A percentile compares a stretch with the other conserved stretches of the same genome.
phyloP scores from a whole-genome alignment of 2,113 vertebrate genomes.

The Phyllostomus discolor region DNA sequence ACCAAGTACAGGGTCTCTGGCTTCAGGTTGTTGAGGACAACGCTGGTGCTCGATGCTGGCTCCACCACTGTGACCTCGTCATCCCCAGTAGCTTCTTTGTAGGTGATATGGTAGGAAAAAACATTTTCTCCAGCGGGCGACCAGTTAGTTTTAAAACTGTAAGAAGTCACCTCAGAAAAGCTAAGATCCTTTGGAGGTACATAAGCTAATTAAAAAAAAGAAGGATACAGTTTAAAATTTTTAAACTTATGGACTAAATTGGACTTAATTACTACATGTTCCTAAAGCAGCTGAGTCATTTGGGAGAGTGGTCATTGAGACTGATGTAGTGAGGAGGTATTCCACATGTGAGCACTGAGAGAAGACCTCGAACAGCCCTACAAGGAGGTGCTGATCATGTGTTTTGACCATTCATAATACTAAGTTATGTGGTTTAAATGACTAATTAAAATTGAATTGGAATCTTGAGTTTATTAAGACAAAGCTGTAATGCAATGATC shows the following conservation, averaged over 20 bases:
- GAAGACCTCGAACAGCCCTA: not conserved
- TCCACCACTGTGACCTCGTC: slow-evolving; percentile 88
- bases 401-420: not conserved
- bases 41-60: slow-evolving; percentile 83
- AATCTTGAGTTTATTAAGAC: not conserved
- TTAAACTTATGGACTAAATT: not conserved
- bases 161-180: slow-evolving; percentile 89
- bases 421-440: not conserved
- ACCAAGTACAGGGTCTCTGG: slow-evolving; percentile 92
- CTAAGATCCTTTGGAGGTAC: slow-evolving; percentile 84
- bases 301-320: not conserved
- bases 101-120: slow-evolving; percentile 88
- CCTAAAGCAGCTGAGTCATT: not conserved
- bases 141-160: slow-evolving; percentile 91
- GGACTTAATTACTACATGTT: not conserved
- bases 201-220: slow-evolving; percentile 80
- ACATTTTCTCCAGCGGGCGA: slow-evolving; percentile 82
- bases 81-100: slow-evolving; percentile 81
- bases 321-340: not conserved
- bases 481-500: not conserved
- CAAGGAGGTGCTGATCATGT: not conserved
- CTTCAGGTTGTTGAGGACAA: slow-evolving; percentile 85
- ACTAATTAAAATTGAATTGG: not conserved
- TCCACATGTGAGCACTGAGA: not conserved
- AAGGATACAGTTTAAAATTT: not conserved